Evolutionary conservation across 1,140 invertebrate genomes (phyloP), one percentile per base, ranked within the genome.

Genomic region (Drosophila parabipectinata): DNA sequence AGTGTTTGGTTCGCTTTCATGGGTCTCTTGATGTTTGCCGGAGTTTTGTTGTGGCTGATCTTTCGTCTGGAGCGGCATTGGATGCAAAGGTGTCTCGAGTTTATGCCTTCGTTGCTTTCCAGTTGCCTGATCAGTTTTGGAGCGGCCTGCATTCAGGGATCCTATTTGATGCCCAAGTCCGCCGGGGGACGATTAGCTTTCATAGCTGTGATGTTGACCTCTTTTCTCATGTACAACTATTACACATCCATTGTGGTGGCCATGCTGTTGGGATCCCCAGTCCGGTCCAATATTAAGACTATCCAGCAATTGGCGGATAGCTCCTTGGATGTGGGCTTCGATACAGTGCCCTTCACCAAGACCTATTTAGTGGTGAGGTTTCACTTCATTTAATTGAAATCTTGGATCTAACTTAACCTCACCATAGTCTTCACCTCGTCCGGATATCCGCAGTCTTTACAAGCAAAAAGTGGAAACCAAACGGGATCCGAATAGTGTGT

Each of bases 191-290:
- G 90, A 9, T 48, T 91, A 39, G 85, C 76, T 2, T 91, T 90
- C 14, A 77, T 91, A 14, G 57, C 78, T 4, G 39, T 91, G 0
- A 88, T 82, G 60, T 7, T 91, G 7, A 72, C 76, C n/a, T 88
- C 85, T 1, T 91, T 91, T 24, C 55, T 91, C 1, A 85, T 91
- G 69, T 91, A 91, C 32, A 91, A 91, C 63, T 91, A 91, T 56
- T 91, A 91, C 47, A 91, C 90, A 4, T 91, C 90, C 24, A 87
- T 91, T 55, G 78, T 91, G 44, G 89, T 91, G 5, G 84, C 90
- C 7, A 84, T 60, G 4, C 26, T 91, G 12, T 57, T 91, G 59
- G 89, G 85, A 0, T 81, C 90, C 1, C 90, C 90, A 1, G 72
- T 90, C 1, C 80, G 90, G 5, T 91, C 90, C 7, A 79, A 89